phyloP scores from a whole-genome alignment of 2,888 invertebrate genomes.

The Dolichomitus sp. region DNA sequence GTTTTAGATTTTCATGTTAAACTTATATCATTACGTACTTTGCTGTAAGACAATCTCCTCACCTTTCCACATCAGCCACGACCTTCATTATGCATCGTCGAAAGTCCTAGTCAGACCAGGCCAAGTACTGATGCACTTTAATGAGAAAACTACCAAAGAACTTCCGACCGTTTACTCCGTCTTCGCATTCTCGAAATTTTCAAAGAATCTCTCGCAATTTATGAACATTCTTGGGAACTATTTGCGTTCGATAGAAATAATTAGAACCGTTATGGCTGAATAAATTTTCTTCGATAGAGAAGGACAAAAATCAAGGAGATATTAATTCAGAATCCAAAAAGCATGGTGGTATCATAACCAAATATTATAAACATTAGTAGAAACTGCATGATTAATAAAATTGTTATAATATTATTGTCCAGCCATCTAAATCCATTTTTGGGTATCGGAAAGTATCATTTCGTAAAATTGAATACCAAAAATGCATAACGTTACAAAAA shows the following conservation, averaged over 20 bases:
- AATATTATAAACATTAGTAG: too few species aligned
- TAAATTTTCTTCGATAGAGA: background rate
- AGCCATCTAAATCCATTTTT: too few species aligned
- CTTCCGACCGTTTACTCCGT: conserved; percentile 18
- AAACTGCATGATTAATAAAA: too few species aligned
- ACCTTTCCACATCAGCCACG: background rate
- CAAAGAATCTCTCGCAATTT: conserved; percentile 42
- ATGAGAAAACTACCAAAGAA: conserved; percentile 58
- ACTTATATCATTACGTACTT: conserved; percentile 24
- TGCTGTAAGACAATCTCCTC: background rate
- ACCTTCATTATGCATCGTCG: conserved; percentile 40
- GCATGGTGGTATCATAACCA: too few species aligned
- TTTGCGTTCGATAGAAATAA: conserved; percentile 6
- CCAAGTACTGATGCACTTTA: conserved; percentile 62
- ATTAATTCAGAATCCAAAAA: background rate
- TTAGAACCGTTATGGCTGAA: background rate
- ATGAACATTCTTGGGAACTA: conserved; percentile 38
- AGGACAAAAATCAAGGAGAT: too few species aligned
- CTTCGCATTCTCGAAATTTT: conserved; percentile 29
- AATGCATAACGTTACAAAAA: background rate
- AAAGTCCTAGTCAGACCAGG: background rate
- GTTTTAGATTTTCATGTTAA: conserved; percentile 41
- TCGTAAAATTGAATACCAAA: background rate
- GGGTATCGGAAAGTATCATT: background rate
- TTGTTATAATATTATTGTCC: background rate